Percentiles rank a stretch among this genome's conserved stretches.
Conservation (phyloP, 2,113 vertebrate species). For the Psilopogon haemacephalus region DNA sequence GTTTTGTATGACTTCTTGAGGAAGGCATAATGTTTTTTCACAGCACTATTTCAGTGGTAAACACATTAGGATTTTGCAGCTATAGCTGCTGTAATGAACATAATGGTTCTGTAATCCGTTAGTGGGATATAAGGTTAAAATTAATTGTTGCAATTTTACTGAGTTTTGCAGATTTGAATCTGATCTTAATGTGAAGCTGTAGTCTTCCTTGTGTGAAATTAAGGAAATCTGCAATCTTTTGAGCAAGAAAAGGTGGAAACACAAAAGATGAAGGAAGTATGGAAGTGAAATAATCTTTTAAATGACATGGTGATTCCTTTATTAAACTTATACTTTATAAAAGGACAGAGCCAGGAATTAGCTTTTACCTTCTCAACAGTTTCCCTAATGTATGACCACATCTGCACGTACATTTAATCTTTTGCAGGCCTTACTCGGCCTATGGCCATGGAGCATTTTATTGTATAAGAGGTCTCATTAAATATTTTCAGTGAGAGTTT, state of each 20-base stretch:
- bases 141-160: neutral
- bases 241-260: neutral
- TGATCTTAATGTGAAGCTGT: neutral
- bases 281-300: neutral
- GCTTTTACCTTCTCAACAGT: neutral
- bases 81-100: neutral
- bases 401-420: neutral
- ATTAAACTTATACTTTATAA: neutral
- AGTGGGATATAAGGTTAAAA: neutral
- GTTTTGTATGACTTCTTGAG: neutral
- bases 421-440: neutral
- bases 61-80: neutral
- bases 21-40: neutral
- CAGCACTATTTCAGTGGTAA: neutral
- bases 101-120: neutral
- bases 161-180: neutral
- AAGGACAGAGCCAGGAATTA: neutral
- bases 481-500: neutral
- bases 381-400: neutral
- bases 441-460: neutral
- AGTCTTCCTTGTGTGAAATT: neutral
- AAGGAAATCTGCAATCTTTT: neutral
- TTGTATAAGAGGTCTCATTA: neutral
- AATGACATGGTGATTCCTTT: neutral
- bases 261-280: neutral